These are phyloP conservation scores for Meteorus sp. DNA, from an alignment of 1,140 invertebrate species.

Conservation along the genomic window DNA sequence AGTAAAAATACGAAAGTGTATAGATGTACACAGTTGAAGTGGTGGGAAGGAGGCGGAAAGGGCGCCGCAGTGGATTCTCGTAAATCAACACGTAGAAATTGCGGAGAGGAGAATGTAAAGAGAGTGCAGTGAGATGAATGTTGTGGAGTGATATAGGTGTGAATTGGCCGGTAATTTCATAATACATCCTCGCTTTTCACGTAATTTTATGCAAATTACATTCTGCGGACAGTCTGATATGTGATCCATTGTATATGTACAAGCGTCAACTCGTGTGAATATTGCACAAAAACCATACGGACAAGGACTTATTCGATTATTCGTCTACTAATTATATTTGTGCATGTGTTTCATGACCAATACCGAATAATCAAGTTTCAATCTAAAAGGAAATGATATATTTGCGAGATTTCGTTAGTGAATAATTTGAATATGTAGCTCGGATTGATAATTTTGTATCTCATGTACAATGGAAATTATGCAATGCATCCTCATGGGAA, in stretches of 20 bases:
- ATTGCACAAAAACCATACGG: too few species aligned
- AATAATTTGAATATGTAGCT: too few species aligned
- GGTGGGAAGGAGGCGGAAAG: neutral
- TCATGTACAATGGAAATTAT: too few species aligned
- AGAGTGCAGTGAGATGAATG: neutral
- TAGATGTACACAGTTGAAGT: neutral
- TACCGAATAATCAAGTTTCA: too few species aligned
- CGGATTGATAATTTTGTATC: too few species aligned
- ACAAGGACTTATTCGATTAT: constrained; percentile 20
- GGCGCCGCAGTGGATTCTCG: too few species aligned
- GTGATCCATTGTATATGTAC: neutral
- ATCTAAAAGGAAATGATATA: too few species aligned
- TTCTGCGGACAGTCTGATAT: constrained; percentile 21
- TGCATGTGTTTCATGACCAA: neutral
- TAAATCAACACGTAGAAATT: too few species aligned
- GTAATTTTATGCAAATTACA: constrained; percentile 40
- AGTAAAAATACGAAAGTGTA: too few species aligned
- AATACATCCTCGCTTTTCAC: constrained; percentile 9
- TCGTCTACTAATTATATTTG: neutral
- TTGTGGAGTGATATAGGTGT: constrained; percentile 12
- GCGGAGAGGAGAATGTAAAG: neutral
- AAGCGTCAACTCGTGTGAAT: neutral
- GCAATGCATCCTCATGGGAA: too few species aligned
- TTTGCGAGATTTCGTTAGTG: neutral
- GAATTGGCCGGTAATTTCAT: constrained; percentile 28